These are phyloP conservation scores for Micropoecilia bifurca DNA, from an alignment of 2,797 vertebrate genomes.

Conservation along the genomic window DNA sequence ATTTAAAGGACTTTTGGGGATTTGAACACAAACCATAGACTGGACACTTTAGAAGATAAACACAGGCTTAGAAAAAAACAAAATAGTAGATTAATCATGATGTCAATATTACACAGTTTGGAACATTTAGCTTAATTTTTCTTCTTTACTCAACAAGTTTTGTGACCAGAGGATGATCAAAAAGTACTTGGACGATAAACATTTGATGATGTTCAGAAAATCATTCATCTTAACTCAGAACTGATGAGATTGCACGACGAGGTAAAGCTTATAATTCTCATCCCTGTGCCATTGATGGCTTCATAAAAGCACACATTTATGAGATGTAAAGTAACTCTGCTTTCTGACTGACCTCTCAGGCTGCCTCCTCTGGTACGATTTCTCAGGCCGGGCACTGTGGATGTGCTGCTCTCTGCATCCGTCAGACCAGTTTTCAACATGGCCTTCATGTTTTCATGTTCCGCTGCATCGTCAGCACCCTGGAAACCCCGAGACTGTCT, in stretches of 20 bases:
- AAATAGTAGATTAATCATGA: not conserved
- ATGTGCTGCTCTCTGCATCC: conserved; percentile 68
- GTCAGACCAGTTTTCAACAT: conserved; percentile 86
- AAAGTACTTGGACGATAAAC: not conserved
- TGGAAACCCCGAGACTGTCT: conserved; percentile 86
- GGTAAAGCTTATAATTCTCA: not conserved
- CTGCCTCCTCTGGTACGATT: conserved; percentile 87
- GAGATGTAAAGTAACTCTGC: not conserved
- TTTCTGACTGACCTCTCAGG: conserved; percentile 76
- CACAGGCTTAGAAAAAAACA: not conserved
- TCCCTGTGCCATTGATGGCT: not conserved
- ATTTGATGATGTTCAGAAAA: not conserved
- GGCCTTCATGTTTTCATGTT: conserved; percentile 98
- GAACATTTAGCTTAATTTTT: not conserved
- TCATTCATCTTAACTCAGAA: not conserved
- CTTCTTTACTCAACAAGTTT: not conserved
- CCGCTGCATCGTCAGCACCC: conserved; percentile 87
- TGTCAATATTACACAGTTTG: not conserved
- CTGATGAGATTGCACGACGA: not conserved
- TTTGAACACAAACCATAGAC: not conserved
- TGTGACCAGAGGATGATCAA: not conserved
- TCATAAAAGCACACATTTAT: not conserved
- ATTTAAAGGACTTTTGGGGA: not conserved
- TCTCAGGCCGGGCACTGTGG: conserved; percentile 83
- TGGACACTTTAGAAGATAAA: not conserved